phyloP scores from a whole-genome alignment of 2,113 vertebrate genomes.

The Oceanodroma tethys region DNA sequence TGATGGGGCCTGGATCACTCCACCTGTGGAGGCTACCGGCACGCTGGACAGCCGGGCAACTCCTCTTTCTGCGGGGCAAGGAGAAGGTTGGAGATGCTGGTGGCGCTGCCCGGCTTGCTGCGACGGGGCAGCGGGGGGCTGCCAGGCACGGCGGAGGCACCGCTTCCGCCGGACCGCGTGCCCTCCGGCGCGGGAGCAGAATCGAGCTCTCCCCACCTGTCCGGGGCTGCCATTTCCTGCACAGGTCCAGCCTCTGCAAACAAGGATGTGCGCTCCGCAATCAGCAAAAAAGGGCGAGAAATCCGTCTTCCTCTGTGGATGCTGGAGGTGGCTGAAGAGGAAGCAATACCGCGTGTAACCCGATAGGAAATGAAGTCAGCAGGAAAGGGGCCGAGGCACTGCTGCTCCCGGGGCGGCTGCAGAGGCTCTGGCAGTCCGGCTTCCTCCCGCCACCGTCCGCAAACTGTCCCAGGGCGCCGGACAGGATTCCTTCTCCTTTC shows the following conservation, averaged over 20 bases:
- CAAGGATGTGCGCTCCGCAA: background rate
- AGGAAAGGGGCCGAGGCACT: background rate
- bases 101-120: background rate
- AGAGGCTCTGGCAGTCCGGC: background rate
- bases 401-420: background rate
- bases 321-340: constrained; percentile 12
- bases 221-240: background rate
- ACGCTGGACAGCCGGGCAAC: background rate
- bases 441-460: background rate
- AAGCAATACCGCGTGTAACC: background rate
- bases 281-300: constrained; percentile 16
- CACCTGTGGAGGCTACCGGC: background rate
- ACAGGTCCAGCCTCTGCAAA: background rate
- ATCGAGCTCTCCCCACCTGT: background rate
- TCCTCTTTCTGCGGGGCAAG: background rate
- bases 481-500: background rate
- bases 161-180: background rate
- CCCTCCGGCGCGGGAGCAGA: accelerated
- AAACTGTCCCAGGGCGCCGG: accelerated
- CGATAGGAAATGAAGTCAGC: constrained; percentile 37
- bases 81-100: background rate
- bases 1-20: background rate
- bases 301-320: constrained; percentile 15
- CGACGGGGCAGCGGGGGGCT: background rate
- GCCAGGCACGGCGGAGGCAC: background rate